Percentiles rank a stretch among this genome's conserved stretches.
Conservation (phyloP, 2,113 vertebrate species). For the Capreolus pygargus region DNA sequence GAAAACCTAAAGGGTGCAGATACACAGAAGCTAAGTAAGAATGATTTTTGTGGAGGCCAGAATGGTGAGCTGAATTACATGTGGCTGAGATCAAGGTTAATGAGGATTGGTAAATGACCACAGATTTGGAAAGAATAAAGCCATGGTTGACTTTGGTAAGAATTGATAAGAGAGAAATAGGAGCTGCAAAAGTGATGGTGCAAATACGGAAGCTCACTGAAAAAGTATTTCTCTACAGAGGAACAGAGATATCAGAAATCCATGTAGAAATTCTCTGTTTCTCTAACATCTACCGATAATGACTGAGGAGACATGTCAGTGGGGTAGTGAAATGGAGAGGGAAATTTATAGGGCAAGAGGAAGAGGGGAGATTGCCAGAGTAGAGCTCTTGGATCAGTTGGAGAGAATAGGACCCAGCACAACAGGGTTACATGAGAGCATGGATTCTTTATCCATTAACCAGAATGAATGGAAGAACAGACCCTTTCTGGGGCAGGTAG, state of each 20-base stretch:
- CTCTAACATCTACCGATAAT: neutral
- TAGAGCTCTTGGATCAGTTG: neutral
- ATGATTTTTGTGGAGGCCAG: neutral
- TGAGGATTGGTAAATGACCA: neutral
- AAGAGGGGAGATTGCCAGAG: neutral
- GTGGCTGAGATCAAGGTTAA: neutral
- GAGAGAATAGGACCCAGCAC: neutral
- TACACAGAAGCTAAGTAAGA: neutral
- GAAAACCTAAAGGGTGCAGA: neutral
- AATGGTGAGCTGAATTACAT: neutral
- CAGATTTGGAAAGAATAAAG: neutral
- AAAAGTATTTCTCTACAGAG: neutral
- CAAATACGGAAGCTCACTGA: neutral
- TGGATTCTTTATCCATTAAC: neutral
- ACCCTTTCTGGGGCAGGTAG: neutral
- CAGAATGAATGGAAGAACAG: neutral
- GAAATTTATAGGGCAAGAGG: neutral
- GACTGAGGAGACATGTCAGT: neutral
- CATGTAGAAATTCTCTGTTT: neutral
- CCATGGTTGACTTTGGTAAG: neutral
- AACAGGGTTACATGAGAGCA: neutral
- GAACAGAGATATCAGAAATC: neutral
- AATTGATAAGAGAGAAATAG: neutral
- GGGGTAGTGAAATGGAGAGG: neutral
- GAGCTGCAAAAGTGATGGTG: neutral